Conservation (phyloP, 1,140 invertebrate species). For the Hydropsyche tenuis region DNA sequence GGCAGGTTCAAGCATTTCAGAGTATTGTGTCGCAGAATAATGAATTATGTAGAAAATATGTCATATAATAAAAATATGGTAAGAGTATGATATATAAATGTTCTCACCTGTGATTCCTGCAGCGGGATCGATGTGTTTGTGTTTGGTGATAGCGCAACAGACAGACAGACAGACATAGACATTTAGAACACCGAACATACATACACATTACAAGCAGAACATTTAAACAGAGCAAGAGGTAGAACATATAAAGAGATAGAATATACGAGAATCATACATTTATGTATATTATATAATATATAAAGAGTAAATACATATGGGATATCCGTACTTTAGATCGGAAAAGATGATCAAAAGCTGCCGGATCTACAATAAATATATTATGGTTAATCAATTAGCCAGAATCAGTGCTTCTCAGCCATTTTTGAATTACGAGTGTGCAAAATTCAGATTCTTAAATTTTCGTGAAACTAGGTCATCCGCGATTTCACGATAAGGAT, state of each 20-base stretch:
- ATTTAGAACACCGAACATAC: slow-evolving; percentile 48
- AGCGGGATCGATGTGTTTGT: slow-evolving; percentile 41
- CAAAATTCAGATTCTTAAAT: too few species aligned
- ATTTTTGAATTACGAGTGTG: too few species aligned
- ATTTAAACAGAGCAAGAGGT: slow-evolving; percentile 37
- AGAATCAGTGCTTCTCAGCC: not conserved
- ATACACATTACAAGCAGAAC: slow-evolving; percentile 48
- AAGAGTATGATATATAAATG: not conserved
- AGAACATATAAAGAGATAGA: slow-evolving; percentile 20
- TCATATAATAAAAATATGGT: not conserved
- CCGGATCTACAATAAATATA: not conserved
- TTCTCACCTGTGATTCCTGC: slow-evolving; percentile 49
- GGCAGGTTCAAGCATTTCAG: too few species aligned
- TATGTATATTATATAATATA: slow-evolving; percentile 1
- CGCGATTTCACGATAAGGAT: too few species aligned
- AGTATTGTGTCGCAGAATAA: too few species aligned
- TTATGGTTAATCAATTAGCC: not conserved
- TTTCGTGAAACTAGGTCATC: too few species aligned
- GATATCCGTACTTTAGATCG: slow-evolving; percentile 34
- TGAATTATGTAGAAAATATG: not conserved
- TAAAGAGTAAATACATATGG: not conserved
- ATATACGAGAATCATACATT: slow-evolving; percentile 11
- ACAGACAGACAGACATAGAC: slow-evolving; percentile 48
- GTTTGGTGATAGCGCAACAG: slow-evolving; percentile 44
- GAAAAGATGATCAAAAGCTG: not conserved